phyloP scores from a whole-genome alignment of 2,888 invertebrate genomes.

The Ephialtes manifestator region DNA sequence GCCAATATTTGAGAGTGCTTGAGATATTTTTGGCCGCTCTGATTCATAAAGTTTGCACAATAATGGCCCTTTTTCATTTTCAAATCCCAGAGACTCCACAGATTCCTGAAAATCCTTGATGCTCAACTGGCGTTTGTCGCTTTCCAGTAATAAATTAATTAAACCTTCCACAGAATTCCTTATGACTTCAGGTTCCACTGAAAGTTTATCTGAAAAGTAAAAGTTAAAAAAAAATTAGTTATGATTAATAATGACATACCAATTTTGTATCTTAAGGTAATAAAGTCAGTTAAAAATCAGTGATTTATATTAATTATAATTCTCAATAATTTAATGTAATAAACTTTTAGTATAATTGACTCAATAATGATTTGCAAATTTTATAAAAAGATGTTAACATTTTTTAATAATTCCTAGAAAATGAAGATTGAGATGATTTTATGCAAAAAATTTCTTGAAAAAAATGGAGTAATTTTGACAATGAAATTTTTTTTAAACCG shows the following conservation, averaged over 20 bases:
- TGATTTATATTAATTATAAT: neutral
- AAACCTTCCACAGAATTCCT: slow-evolving; percentile 91
- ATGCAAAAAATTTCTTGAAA: no score
- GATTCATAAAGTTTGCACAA: slow-evolving; percentile 88
- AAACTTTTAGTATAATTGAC: no score
- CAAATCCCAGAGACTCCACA: slow-evolving; percentile 87
- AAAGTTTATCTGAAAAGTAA: slow-evolving; percentile 88
- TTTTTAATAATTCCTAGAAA: no score
- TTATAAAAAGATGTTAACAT: no score
- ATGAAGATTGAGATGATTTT: no score
- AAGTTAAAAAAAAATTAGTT: neutral
- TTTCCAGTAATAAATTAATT: slow-evolving; percentile 91
- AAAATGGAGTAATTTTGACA: no score
- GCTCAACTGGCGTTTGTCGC: slow-evolving; percentile 89
- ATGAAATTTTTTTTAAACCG: no score
- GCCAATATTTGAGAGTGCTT: slow-evolving; percentile 86
- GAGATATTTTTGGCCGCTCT: slow-evolving; percentile 87
- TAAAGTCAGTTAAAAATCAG: no score
- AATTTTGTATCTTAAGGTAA: no score
- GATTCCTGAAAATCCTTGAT: slow-evolving; percentile 86
- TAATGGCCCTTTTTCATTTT: slow-evolving; percentile 88
- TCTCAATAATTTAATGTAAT: no score
- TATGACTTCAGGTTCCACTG: slow-evolving; percentile 87
- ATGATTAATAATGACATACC: neutral
- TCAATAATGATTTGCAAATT: no score